Base-by-base conservation (phyloP, 2,113 vertebrate species). In the Mandrillus leucophaeus region DNA sequence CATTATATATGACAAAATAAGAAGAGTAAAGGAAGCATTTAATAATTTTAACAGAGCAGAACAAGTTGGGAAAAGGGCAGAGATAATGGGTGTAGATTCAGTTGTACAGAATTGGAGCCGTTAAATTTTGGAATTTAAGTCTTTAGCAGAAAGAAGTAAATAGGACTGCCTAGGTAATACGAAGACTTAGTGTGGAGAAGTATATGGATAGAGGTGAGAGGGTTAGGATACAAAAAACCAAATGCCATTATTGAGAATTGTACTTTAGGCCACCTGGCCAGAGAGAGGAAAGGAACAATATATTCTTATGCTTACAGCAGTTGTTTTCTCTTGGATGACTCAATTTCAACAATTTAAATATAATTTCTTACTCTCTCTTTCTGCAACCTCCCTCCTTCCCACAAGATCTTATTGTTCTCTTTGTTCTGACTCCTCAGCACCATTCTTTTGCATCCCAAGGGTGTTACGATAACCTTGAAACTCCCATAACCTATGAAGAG, bases 261-360 rank as follows among this genome's bases (percentile, higher is more conserved):
- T 64, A 85, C 35, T 66, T 83, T 43, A 79, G 35, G 10, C 23
- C 38, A 93, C 50, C 35, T 25, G 48, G 73, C 9, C 59, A 95
- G 76, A 90, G n/a, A 88, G 50, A 89, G 32, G n/a, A 90, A 94
- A 96, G 38, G 18, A 73, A 40, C 23, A 43, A 73, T 59, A 12
- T 27, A 96, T 83, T 72, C 35, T 78, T 79, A 78, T 78, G 40
- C 11, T 89, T 96, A 82, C 20, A 95, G 87, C 35, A 75, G 32
- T 78, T 96, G 38, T 92, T 96, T 97, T 86, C 57, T 85, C 48
- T 64, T 76, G 68, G 61, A 76, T 92, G 64, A 94, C 40, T 95
- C 87, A n/a, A 3, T 96, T 75, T 93, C 61, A 95, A 68, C 35
- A 78, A 76, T 84, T 90, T 93, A 83, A 90, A 87, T 87, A 45